Conservation (phyloP, 2,888 invertebrate genomes). For the Hypena proboscidalis region DNA sequence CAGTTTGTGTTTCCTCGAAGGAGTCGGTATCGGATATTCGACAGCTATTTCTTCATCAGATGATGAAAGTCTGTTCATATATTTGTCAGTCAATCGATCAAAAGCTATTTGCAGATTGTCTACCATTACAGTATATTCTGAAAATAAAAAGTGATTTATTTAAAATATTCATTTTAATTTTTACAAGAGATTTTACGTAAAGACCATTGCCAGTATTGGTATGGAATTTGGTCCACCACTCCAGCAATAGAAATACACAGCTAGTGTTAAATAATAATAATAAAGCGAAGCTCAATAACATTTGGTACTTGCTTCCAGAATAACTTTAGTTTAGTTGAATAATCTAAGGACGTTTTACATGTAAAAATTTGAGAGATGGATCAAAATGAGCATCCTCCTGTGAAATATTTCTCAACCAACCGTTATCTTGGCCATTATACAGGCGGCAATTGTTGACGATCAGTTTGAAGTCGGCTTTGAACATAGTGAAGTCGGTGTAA, state of each 20-base stretch:
- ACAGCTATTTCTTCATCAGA: conserved; percentile 92
- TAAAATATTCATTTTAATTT: too few species aligned
- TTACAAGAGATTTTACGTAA: too few species aligned
- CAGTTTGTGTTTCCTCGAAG: conserved; percentile 75
- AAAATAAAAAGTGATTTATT: too few species aligned
- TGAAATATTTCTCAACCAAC: conserved; percentile 72
- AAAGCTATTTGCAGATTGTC: conserved; percentile 93
- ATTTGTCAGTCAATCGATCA: conserved; percentile 92
- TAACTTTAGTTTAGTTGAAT: too few species aligned
- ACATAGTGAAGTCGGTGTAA: conserved; percentile 92
- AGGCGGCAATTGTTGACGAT: conserved; percentile 97
- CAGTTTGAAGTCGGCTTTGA: conserved; percentile 94
- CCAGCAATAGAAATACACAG: too few species aligned
- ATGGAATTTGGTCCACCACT: too few species aligned
- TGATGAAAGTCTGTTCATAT: conserved; percentile 91
- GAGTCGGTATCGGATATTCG: conserved; percentile 86
- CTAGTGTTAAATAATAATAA: too few species aligned
- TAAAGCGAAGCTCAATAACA: too few species aligned
- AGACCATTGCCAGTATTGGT: too few species aligned
- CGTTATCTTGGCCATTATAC: conserved; percentile 97
- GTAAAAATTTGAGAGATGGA: too few species aligned
- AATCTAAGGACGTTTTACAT: too few species aligned
- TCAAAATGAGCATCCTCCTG: background rate
- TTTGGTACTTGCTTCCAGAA: too few species aligned
- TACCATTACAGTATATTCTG: conserved; percentile 96